phyloP scores from a whole-genome alignment of 1,140 invertebrate species.

The Drosophila erecta region DNA sequence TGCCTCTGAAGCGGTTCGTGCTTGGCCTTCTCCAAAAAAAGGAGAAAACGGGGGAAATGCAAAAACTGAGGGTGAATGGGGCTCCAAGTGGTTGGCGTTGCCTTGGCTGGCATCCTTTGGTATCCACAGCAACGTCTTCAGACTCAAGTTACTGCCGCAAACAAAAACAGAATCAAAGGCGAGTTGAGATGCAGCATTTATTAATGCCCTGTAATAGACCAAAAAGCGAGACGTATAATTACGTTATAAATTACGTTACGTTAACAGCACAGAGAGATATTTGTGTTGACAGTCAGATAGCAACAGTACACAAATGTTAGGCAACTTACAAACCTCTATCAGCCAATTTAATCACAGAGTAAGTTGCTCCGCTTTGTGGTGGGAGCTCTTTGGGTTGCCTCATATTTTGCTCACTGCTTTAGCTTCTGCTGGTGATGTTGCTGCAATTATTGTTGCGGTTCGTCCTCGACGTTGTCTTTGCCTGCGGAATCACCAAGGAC shows the following conservation, averaged over 20 bases:
- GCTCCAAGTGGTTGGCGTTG: constrained; percentile 39
- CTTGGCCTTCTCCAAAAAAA: constrained; percentile 53
- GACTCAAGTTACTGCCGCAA: constrained; percentile 46
- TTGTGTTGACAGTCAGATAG: no score
- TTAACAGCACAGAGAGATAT: no score
- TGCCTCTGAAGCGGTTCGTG: constrained; percentile 52
- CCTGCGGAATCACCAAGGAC: constrained; percentile 55
- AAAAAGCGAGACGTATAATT: background rate
- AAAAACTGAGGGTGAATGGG: background rate
- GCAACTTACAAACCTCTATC: no score
- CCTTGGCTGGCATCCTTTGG: constrained; percentile 39
- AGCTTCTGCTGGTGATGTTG: constrained; percentile 12
- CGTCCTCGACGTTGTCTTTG: constrained; percentile 65
- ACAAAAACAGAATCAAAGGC: constrained; percentile 39
- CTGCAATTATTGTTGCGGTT: constrained; percentile 31
- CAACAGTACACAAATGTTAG: no score
- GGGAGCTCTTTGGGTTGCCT: constrained; percentile 9
- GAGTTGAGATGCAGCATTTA: background rate
- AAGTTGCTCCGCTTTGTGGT: no score
- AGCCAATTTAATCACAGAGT: no score
- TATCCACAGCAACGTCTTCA: constrained; percentile 37
- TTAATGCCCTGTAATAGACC: constrained; percentile 1
- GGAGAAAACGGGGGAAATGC: background rate
- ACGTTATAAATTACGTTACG: no score
- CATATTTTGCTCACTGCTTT: background rate